Conservation (phyloP, 2,113 vertebrate genomes). For the Ochotona curzoniae region DNA sequence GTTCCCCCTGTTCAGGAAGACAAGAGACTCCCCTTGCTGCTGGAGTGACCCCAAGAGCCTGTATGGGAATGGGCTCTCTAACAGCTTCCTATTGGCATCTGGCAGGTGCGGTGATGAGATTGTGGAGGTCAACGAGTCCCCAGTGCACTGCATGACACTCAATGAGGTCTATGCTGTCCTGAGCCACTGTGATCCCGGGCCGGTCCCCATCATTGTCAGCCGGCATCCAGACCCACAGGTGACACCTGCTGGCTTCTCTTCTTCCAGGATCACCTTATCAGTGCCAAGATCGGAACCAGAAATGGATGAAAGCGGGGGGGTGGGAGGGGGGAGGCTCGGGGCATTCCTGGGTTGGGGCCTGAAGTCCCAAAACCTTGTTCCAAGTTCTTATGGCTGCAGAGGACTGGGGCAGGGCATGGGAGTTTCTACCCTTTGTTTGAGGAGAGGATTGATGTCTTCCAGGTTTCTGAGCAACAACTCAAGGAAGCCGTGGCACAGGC, state of each 20-base stretch:
- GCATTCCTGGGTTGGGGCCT: background rate
- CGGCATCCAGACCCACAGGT: conserved; percentile 96
- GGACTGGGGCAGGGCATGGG: too few relatives aligned
- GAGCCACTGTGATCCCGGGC: conserved; percentile 92
- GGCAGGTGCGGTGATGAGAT: conserved; percentile 95
- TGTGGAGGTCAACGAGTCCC: conserved; percentile 92
- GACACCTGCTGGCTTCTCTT: background rate
- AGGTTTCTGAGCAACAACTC: conserved; percentile 95
- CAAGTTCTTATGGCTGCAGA: background rate
- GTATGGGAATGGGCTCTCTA: rapidly evolving
- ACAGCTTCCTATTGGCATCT: background rate
- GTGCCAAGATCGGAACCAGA: background rate
- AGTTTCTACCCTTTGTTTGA: background rate
- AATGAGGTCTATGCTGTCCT: conserved; percentile 93
- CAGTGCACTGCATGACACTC: conserved; percentile 92
- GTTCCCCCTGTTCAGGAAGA: rapidly evolving
- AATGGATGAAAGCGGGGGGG: background rate
- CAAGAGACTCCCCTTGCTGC: background rate
- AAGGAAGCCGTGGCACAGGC: conserved; percentile 93
- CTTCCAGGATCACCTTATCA: background rate
- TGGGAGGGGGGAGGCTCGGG: too few relatives aligned
- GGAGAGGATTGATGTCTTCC: conserved; percentile 20
- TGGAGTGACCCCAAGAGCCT: background rate
- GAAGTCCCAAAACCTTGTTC: background rate
- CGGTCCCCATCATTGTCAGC: conserved; percentile 93